Percentiles rank a stretch among this genome's conserved stretches.
phyloP scores from a whole-genome alignment of 1,140 invertebrate species.

The Calliphora vicina region DNA sequence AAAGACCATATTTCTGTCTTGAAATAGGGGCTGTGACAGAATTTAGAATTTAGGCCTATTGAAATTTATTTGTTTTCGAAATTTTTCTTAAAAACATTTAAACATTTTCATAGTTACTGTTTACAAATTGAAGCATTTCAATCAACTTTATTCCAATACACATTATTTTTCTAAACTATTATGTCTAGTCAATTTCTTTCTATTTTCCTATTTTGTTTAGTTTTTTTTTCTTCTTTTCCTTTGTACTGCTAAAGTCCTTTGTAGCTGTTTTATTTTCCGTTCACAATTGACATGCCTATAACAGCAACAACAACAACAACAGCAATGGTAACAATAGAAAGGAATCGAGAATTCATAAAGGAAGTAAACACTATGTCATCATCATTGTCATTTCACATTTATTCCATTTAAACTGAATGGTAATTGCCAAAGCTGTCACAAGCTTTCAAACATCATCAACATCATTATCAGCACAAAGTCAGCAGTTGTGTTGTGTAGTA shows the following conservation, averaged over 20 bases:
- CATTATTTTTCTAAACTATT: background rate
- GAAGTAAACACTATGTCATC: slow-evolving; percentile 33
- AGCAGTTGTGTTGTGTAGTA: background rate
- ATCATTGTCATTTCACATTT: slow-evolving; percentile 33
- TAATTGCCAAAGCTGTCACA: slow-evolving; percentile 32
- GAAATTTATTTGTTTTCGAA: no score
- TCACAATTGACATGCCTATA: slow-evolving; percentile 23
- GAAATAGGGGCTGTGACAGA: no score
- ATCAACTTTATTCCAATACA: no score
- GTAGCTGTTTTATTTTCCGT: background rate
- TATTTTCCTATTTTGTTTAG: background rate
- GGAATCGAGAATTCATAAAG: slow-evolving; percentile 16
- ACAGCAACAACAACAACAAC: background rate
- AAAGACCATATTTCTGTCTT: no score
- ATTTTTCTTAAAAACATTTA: no score
- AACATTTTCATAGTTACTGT: no score
- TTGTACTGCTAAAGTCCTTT: background rate
- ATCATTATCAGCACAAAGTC: background rate
- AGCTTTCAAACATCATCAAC: slow-evolving; percentile 25
- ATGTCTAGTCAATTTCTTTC: slow-evolving; percentile 8
- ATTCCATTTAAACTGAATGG: slow-evolving; percentile 30
- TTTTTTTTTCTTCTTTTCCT: background rate
- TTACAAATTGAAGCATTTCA: no score
- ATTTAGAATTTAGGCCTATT: no score
- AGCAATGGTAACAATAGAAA: background rate